phyloP scores from a whole-genome alignment of 2,888 invertebrate genomes.

The Brenthis hecate region DNA sequence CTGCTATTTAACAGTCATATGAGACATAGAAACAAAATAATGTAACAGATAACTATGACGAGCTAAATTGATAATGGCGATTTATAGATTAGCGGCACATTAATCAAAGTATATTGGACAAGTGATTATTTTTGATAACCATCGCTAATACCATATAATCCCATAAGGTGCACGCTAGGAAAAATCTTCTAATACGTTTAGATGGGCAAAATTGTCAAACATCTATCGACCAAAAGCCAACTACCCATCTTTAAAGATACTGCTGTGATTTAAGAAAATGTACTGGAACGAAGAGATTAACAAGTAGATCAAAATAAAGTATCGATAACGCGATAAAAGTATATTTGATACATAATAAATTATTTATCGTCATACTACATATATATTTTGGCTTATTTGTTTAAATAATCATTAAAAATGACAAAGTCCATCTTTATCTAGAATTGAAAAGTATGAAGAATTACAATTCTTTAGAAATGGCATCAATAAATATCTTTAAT shows the following conservation, averaged over 20 bases:
- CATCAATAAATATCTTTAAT: too few relatives aligned
- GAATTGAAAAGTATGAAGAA: background rate
- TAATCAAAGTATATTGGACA: slow-evolving; percentile 17
- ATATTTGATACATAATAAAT: background rate
- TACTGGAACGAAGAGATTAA: slow-evolving; percentile 24
- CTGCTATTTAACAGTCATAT: background rate
- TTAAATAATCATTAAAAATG: slow-evolving; percentile 2
- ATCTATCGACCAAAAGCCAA: slow-evolving; percentile 9
- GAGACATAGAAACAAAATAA: background rate
- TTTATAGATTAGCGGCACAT: slow-evolving; percentile 12
- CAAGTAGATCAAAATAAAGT: slow-evolving; percentile 6
- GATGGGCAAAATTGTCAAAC: slow-evolving; percentile 1
- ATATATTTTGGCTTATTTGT: background rate
- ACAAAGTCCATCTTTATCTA: slow-evolving; percentile 3
- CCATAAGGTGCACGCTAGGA: background rate
- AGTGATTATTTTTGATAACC: background rate
- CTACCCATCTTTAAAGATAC: background rate
- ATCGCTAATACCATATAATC: slow-evolving; percentile 14
- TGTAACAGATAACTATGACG: background rate
- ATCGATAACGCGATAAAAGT: slow-evolving; percentile 19
- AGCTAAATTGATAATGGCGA: background rate
- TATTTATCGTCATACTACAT: background rate
- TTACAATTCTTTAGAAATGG: too few relatives aligned
- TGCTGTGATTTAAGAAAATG: slow-evolving; percentile 13
- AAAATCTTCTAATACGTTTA: background rate